These are phyloP conservation scores for Stigmatopora nigra DNA, from an alignment of 2,113 vertebrate species.

Conservation along the genomic window DNA sequence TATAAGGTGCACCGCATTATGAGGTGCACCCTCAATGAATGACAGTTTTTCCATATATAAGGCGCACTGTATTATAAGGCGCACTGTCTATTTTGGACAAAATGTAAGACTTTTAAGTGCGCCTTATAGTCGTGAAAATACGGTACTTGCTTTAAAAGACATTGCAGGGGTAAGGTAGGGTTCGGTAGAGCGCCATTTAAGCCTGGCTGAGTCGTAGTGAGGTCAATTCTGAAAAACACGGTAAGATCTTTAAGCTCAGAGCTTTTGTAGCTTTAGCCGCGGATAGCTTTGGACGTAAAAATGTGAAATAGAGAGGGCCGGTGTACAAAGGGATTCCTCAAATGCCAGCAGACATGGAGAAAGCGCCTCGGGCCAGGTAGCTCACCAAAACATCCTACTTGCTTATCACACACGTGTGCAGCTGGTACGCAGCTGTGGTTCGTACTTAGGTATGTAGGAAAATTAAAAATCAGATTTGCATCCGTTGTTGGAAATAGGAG, in stretches of 20 bases:
- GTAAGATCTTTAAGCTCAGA: slow-evolving; percentile 22
- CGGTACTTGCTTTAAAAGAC: neutral
- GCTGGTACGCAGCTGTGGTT: slow-evolving; percentile 52
- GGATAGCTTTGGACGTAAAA: slow-evolving; percentile 40
- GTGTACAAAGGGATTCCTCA: slow-evolving; percentile 60
- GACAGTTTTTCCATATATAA: too few relatives aligned
- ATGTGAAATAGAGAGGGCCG: slow-evolving; percentile 24
- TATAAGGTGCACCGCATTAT: too few relatives aligned
- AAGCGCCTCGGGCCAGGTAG: slow-evolving; percentile 49
- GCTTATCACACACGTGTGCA: slow-evolving; percentile 42
- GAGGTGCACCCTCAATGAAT: too few relatives aligned
- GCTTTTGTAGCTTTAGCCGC: slow-evolving; percentile 17
- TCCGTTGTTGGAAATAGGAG: neutral
- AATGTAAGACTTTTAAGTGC: too few relatives aligned
- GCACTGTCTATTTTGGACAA: too few relatives aligned
- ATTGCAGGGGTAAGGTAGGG: slow-evolving; percentile 6
- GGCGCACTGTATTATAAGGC: too few relatives aligned
- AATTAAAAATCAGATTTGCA: neutral
- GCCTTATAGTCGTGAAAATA: too few relatives aligned
- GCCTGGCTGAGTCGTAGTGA: slow-evolving; percentile 4
- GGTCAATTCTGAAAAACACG: slow-evolving; percentile 15
- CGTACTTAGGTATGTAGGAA: neutral
- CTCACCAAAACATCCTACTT: slow-evolving; percentile 36
- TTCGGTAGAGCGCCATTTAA: slow-evolving; percentile 1
- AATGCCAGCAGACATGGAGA: slow-evolving; percentile 45